These are phyloP conservation scores for Lepidotrigona ventralis DNA, from an alignment of 1,140 invertebrate species.

Conservation along the genomic window DNA sequence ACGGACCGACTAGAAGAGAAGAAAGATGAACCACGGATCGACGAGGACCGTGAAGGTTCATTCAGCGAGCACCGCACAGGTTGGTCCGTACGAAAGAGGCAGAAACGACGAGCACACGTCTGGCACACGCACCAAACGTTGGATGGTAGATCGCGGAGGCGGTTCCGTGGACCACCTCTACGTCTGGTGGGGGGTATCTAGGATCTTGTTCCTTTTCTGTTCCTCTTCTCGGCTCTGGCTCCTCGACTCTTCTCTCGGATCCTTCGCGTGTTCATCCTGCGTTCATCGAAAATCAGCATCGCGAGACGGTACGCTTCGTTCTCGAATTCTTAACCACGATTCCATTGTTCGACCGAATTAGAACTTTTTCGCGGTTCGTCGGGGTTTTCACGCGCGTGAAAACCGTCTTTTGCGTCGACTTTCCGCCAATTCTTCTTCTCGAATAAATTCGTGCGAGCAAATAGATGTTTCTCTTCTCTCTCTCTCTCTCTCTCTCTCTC, in stretches of 20 bases:
- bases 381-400: background rate
- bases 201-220: conserved; percentile 66
- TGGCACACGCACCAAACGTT: conserved; percentile 67
- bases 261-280: conserved; percentile 2
- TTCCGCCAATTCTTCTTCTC: background rate
- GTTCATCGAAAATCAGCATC: background rate
- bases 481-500: background rate
- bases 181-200: conserved; percentile 71
- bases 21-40: conserved; percentile 55
- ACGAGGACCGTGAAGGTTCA: conserved; percentile 41
- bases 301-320: background rate
- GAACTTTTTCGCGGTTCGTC: background rate
- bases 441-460: background rate
- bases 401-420: background rate
- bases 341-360: background rate
- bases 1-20: conserved; percentile 53
- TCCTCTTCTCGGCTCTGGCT: background rate
- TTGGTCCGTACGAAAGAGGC: conserved; percentile 67
- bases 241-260: background rate
- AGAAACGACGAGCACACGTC: conserved; percentile 65
- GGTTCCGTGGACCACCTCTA: conserved; percentile 77
- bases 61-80: conserved; percentile 61
- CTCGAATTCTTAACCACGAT: background rate
- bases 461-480: background rate
- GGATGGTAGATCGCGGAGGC: conserved; percentile 71